These are phyloP conservation scores for Mercenaria mercenaria DNA, from an alignment of 1,140 invertebrate species.

Conservation along the genomic window DNA sequence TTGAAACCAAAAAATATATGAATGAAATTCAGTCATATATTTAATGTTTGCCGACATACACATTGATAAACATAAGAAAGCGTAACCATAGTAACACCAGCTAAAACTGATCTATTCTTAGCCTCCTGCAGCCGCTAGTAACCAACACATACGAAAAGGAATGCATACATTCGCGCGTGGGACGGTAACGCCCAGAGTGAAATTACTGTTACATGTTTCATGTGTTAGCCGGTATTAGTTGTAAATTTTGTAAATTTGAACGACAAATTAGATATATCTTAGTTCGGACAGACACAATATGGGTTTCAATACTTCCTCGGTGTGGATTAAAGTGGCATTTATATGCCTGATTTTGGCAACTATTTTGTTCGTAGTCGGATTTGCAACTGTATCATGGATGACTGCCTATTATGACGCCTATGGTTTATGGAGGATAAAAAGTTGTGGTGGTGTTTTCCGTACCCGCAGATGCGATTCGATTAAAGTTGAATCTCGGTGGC, in stretches of 20 bases:
- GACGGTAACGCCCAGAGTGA: not conserved
- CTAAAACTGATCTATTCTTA: not conserved
- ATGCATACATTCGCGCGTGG: not conserved
- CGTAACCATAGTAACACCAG: not conserved
- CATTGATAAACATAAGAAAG: not conserved
- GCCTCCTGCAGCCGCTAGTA: not conserved
- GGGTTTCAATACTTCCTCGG: slow-evolving; percentile 66
- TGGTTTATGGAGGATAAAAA: slow-evolving; percentile 49
- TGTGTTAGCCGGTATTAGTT: too few relatives aligned
- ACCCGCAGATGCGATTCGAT: not conserved
- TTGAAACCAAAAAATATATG: too few relatives aligned
- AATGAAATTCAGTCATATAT: too few relatives aligned
- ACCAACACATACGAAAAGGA: too few relatives aligned
- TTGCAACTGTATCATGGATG: slow-evolving; percentile 76
- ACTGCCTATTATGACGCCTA: not conserved
- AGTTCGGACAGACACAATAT: too few relatives aligned
- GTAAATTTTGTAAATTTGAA: too few relatives aligned
- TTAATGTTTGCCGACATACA: too few relatives aligned
- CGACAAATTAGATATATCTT: too few relatives aligned
- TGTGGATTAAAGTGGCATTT: slow-evolving; percentile 75
- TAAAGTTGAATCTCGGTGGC: not conserved
- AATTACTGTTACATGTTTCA: too few relatives aligned
- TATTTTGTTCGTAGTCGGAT: slow-evolving; percentile 76
- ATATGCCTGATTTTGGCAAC: slow-evolving; percentile 61
- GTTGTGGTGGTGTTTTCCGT: not conserved